A percentile compares a stretch with the other conserved stretches of the same genome.
Conservation (phyloP, 2,113 vertebrate species). For the Centrocercus urophasianus region DNA sequence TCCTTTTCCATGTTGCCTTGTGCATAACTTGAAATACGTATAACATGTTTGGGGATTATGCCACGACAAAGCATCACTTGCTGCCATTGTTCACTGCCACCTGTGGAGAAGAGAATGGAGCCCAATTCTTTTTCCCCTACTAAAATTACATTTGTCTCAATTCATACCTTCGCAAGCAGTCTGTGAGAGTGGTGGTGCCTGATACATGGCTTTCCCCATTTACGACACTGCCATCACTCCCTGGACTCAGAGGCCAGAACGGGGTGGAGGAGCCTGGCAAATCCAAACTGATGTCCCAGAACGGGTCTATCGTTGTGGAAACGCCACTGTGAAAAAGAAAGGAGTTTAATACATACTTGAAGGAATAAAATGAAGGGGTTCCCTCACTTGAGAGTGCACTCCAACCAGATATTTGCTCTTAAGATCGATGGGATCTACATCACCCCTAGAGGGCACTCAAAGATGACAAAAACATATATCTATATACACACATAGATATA, state of each 20-base stretch:
- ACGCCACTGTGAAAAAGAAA: slow-evolving; percentile 83
- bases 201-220: slow-evolving; percentile 94
- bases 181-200: slow-evolving; percentile 95
- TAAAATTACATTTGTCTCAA: fast-evolving
- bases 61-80: neutral
- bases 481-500: too few relatives aligned
- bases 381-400: neutral
- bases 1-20: neutral
- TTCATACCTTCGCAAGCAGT: slow-evolving; percentile 93
- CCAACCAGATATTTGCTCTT: neutral
- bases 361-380: neutral
- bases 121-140: neutral
- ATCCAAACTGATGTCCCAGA: slow-evolving; percentile 99
- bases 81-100: neutral
- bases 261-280: slow-evolving; percentile 96
- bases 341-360: neutral
- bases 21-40: fast-evolving
- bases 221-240: slow-evolving; percentile 91
- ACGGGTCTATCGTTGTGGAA: slow-evolving; percentile 98
- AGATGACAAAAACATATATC: neutral
- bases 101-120: neutral
- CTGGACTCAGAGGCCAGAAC: slow-evolving; percentile 98
- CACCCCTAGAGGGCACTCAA: slow-evolving; percentile 21
- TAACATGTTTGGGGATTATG: neutral
- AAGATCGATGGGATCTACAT: slow-evolving; percentile 5